Evolutionary conservation across 2,797 vertebrate species (phyloP).

Genomic region (Ptychobarbus kaznakovi): DNA sequence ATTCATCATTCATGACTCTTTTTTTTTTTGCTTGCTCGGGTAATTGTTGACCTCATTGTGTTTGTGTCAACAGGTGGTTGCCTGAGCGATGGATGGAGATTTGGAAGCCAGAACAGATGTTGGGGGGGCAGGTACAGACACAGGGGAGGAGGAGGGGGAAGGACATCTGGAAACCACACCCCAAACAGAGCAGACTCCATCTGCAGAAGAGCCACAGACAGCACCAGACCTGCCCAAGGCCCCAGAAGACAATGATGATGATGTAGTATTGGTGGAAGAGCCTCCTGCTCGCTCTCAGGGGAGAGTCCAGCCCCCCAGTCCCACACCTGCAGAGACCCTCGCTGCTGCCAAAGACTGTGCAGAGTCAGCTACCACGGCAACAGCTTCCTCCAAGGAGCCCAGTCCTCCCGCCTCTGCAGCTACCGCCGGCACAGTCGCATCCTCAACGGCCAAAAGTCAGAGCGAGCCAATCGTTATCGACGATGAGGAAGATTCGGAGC

Average conservation of each 20-base stretch:
- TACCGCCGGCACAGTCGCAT: constrained; percentile 56
- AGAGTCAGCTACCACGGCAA: constrained; percentile 72
- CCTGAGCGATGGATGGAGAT: constrained; percentile 89
- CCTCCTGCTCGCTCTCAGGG: constrained; percentile 72
- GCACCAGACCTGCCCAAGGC: constrained; percentile 75
- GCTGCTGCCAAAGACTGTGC: constrained; percentile 77
- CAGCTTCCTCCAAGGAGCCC: constrained; percentile 71
- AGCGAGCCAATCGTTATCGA: constrained; percentile 97
- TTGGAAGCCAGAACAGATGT: constrained; percentile 79
- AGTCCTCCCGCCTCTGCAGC: constrained; percentile 72
- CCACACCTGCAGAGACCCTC: constrained; percentile 64
- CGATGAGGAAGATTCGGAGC: constrained; percentile 93
- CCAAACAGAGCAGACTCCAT: constrained; percentile 80
- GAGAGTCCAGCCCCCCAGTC: constrained; percentile 40
- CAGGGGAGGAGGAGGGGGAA: constrained; percentile 69
- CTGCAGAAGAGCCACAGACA: constrained; percentile 81
- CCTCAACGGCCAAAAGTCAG: constrained; percentile 79
- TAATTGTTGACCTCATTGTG: constrained; percentile 59
- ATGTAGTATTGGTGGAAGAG: constrained; percentile 94
- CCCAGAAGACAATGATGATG: constrained; percentile 89
- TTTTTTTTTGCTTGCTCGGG: background rate
- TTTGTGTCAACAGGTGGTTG: constrained; percentile 77
- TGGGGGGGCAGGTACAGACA: constrained; percentile 60
- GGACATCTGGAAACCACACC: constrained; percentile 86
- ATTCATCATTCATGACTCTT: background rate